Conservation (phyloP, 2,113 vertebrate species). For the Microtus oregoni region DNA sequence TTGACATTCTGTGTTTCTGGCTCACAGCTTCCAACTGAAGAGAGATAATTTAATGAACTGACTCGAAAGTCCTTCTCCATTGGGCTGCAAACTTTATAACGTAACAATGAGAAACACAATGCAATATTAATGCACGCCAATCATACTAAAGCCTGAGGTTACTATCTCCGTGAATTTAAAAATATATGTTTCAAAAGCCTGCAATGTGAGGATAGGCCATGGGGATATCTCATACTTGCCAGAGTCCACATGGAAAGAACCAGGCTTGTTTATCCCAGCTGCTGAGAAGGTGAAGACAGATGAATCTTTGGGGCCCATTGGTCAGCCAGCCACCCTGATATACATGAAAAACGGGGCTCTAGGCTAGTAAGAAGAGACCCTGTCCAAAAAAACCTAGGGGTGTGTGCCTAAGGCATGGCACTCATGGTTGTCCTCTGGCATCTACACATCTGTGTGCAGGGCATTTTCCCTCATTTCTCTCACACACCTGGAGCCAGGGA, state of each 20-base stretch:
- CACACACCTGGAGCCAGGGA: not conserved
- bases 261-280: not conserved
- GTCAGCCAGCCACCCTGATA: not conserved
- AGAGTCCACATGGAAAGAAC: not conserved
- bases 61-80: conserved; percentile 41
- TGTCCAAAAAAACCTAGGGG: too few species aligned
- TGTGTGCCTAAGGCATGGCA: too few species aligned
- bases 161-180: not conserved
- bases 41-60: conserved; percentile 39
- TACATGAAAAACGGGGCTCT: not conserved
- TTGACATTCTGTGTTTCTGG: not conserved
- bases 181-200: not conserved
- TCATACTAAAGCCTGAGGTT: not conserved
- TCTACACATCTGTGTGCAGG: not conserved
- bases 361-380: not conserved
- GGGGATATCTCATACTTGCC: not conserved
- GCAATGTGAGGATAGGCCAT: too few species aligned
- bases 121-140: not conserved
- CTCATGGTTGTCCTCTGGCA: not conserved
- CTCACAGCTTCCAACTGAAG: conserved; percentile 19
- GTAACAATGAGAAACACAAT: not conserved
- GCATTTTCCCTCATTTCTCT: not conserved
- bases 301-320: not conserved
- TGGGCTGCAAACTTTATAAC: not conserved
- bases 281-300: not conserved